Base-by-base conservation (phyloP, 35 echinoderm and acorn worm species). In the Acanthaster planci region DNA sequence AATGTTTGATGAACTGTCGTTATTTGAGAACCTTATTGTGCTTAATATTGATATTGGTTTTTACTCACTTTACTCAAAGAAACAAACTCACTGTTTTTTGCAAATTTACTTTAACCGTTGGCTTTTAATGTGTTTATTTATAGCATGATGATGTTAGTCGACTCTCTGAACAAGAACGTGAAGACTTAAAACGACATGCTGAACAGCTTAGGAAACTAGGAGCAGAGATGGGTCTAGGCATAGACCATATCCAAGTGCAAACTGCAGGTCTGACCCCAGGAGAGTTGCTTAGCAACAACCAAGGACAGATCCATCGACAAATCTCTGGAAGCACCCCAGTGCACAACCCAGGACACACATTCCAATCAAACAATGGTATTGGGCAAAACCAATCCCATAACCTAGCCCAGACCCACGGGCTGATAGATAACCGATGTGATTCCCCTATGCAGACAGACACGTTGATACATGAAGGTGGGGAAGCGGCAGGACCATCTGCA, bases 401-500 rank as follows among this genome's bases (percentile, higher is more conserved):
- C 60, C n/a, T 22, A 16, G 78, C 18, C 22, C 30, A 78, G 7
- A 51, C 7, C 17, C 23, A 14, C 5, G 87, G 59, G 18, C 78
- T 83, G 44, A 58, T 47, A 0, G 56, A 81, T 10, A 75, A 42
- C 21, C 55, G 87, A n/a, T 89, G 80, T 84, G 87, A 89, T 32
- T 89, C 87, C 40, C 87, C 87, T 5, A 89, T 89, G 87, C 87
- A 89, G 67, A 89, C 78, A 6, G 87, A 89, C 53, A 40, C 79
- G n/a, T 38, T 50, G 34, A 81, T 88, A 37, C 80, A 31, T 35
- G 53, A 38, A 1, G 81, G 38, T 51, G 47, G 42, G 79, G 79
- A 82, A 10, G 79, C 18, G 26, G 52, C 30, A 0, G 64, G 64
- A 31, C 26, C 64, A 31, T 26, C 64, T 14, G 64, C 64, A 26